Evolutionary conservation across 2,888 invertebrate species (phyloP), one percentile per base, ranked within the genome.

Genomic region (Clitarchus hookeri): DNA sequence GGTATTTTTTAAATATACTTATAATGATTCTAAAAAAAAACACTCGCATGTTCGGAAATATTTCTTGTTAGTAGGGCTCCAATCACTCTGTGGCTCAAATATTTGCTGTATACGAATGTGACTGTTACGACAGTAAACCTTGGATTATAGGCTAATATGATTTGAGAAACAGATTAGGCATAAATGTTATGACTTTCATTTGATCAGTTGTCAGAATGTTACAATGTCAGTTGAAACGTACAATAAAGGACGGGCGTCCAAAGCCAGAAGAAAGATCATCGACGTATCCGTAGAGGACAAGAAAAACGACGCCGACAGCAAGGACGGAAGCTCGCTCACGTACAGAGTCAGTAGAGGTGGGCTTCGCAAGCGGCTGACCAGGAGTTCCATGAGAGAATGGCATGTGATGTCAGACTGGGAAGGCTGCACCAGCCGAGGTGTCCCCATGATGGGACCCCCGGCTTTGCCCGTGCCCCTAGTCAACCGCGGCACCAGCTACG

Each of bases 341-440:
- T 19, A 79, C 79, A 6, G 19, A 1, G 36, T 26, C 23, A 44
- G 82, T n/a, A 27, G 4, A 23, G 23, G 19, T 19, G 82, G 44
- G 19, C 82, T 44, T 82, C 65, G 82, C 23, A 82, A 44, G 19
- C 77, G 86, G 48, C 36, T 87, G n/a, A 87, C 87, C 9, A 65
- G 87, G 26, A 86, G 83, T 83, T 86, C 86, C 0, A 78, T 84
- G 48, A 86, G 83, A 83, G 53, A 83, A 86, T 87, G 87, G 85
- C 83, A 86, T 77, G 80, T 83, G 84, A 84, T 84, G 83, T 87
- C 25, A 48, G 87, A 83, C 80, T 79, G 36, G 12, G 25, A 12
- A 77, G 78, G 12, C 0, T 23, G 23, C 54, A 84, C n/a, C 19
- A 25, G 48, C 26, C 19, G 77, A 0, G 27, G 26, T 44, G 11